Base-by-base conservation (phyloP, 1,140 invertebrate species). In the Penaeus japonicus region DNA sequence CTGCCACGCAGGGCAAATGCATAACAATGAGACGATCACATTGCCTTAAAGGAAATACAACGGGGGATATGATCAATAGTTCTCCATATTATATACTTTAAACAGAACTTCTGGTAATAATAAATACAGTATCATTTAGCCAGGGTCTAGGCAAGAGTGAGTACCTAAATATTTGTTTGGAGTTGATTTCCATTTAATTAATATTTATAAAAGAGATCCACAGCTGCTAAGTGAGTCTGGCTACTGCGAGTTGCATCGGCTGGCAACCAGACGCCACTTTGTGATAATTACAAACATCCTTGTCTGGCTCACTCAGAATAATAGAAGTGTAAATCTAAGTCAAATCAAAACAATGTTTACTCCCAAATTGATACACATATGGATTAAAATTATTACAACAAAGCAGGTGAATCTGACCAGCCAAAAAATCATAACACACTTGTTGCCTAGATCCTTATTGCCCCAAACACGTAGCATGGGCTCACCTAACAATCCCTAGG, bases 21-120 rank as follows among this genome's bases (percentile, higher is more conserved):
- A 88, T 88, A 88, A 88, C 87, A 88, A 88, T 82, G 79, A 88
- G 87, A 88, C 73, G 87, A 88, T 88, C 87, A 88, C 87, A 88
- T 88, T 80, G 87, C 87, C 87, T 88, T 88, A 88, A 88, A 88
- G 87, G 87, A 88, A 88, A 88, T 88, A 88, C 87, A 88, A 88
- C 65, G 55, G 47, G 47, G 87, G 87, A 83, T 88, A 88, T 83
- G 87, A 83, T 77, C 70, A 83, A 88, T 83, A 83, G 55, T 88
- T 88, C 65, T 87, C 79, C 85, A 88, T 88, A 88, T 87, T 87
- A 87, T 88, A 88, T 88, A 83, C 87, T 88, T 84, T 88, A 88
- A 88, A 88, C 87, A 88, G 87, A 88, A 83, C 70, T 57, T 88
- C 65, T 84, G 30, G 57, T 88, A 80, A 86, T 79, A 88, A 88